These are phyloP conservation scores for Sporophila hypoxantha DNA, from an alignment of 2,113 vertebrate species.

Conservation along the genomic window DNA sequence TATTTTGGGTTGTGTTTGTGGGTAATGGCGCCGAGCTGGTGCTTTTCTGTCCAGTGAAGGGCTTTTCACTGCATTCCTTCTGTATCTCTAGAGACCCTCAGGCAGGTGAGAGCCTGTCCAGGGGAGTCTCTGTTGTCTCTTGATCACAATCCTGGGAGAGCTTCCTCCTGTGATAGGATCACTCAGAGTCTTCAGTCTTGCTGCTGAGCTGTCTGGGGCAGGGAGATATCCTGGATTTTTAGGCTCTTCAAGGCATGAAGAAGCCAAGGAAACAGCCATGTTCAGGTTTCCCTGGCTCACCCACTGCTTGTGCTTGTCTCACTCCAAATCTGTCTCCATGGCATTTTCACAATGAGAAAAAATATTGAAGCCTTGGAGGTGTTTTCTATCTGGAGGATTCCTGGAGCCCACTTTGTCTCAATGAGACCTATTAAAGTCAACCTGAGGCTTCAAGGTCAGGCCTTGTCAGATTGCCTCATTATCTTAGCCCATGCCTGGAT, in stretches of 20 bases:
- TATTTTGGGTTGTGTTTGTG: not conserved
- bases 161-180: constrained; percentile 29
- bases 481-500: not conserved
- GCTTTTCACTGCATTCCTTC: not conserved
- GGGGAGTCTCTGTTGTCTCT: not conserved
- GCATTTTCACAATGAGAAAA: not conserved
- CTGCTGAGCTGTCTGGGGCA: not conserved
- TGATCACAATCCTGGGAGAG: not conserved
- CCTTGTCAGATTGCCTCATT: not conserved
- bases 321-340: not conserved
- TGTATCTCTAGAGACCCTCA: not conserved
- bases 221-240: not conserved
- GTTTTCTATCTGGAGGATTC: not conserved
- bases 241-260: not conserved
- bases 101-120: constrained; percentile 21
- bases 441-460: not conserved
- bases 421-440: fast-evolving
- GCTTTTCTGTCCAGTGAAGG: not conserved
- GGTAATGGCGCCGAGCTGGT: not conserved
- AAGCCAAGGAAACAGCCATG: not conserved
- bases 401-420: not conserved
- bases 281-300: not conserved
- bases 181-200: not conserved
- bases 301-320: not conserved
- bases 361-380: not conserved